Evolutionary conservation across 1,140 invertebrate genomes (phyloP).

Genomic region (Stegodyphus dumicola): DNA sequence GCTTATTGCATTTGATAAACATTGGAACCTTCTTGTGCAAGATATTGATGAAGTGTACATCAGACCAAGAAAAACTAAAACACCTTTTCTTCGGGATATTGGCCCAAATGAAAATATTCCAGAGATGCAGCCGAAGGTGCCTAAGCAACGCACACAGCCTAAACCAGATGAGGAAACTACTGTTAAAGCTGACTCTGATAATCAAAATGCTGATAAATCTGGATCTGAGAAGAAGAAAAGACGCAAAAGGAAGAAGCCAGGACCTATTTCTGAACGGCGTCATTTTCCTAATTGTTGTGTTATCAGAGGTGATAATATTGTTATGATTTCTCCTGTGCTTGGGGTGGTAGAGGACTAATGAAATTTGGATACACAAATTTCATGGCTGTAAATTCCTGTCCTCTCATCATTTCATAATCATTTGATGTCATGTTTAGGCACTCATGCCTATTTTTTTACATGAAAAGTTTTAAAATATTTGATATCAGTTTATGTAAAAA

Average conservation of each 20-base stretch:
- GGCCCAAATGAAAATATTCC: background rate
- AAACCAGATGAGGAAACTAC: background rate
- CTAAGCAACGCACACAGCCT: background rate
- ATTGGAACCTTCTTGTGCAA: slow-evolving; percentile 90
- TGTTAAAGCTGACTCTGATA: background rate
- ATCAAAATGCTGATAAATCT: background rate
- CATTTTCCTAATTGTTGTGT: slow-evolving; percentile 80
- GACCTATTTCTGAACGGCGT: slow-evolving; percentile 73
- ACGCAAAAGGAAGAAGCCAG: slow-evolving; percentile 68
- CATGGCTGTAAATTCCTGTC: background rate
- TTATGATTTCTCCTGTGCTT: slow-evolving; percentile 69
- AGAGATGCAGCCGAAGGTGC: background rate
- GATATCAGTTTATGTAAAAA: background rate
- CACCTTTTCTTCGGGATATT: slow-evolving; percentile 3
- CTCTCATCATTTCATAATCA: background rate
- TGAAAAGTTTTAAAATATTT: background rate
- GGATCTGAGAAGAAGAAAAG: background rate
- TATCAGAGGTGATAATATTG: slow-evolving; percentile 87
- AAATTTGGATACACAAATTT: background rate
- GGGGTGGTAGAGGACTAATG: background rate
- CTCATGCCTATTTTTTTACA: background rate
- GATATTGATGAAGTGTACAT: slow-evolving; percentile 85
- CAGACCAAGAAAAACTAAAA: slow-evolving; percentile 34
- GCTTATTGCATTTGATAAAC: slow-evolving; percentile 91
- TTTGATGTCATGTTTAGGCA: background rate